These are phyloP conservation scores for Argyrosomus japonicus DNA, from an alignment of 2,113 vertebrate species.

Conservation along the genomic window DNA sequence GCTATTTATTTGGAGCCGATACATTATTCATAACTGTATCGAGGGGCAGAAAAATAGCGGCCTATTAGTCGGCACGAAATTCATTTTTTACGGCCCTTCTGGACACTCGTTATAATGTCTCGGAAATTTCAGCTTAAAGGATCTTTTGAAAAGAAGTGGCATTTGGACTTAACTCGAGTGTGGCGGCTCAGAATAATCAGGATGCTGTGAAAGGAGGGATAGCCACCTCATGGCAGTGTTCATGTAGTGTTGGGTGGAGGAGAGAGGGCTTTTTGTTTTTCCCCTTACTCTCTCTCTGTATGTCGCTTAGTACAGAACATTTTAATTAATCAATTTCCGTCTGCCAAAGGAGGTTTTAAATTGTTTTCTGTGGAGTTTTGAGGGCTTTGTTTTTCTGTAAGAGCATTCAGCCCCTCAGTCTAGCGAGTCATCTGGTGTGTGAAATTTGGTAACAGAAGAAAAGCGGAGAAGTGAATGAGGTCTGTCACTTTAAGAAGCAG, in stretches of 20 bases:
- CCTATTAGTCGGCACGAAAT: conserved; percentile 47
- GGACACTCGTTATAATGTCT: conserved; percentile 64
- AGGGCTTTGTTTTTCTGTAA: conserved; percentile 10
- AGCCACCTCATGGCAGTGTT: conserved; percentile 31
- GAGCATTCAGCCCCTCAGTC: neutral
- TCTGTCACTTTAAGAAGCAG: neutral
- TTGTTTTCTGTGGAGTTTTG: conserved; percentile 15
- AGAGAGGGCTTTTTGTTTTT: neutral
- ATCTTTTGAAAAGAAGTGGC: conserved; percentile 37
- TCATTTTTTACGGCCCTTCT: conserved; percentile 44
- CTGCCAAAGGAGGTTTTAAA: neutral
- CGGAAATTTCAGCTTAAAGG: conserved; percentile 37
- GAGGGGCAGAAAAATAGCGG: conserved; percentile 40
- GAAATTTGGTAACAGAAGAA: neutral
- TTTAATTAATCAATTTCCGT: conserved; percentile 16
- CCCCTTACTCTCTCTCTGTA: neutral
- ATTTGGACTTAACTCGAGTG: conserved; percentile 43
- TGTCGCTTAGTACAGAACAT: neutral
- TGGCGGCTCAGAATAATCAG: conserved; percentile 49
- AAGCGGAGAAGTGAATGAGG: neutral
- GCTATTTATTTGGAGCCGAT: conserved; percentile 64
- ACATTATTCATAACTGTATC: conserved; percentile 68
- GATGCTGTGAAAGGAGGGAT: conserved; percentile 22
- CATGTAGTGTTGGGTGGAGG: neutral
- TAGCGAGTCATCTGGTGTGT: neutral